Base-by-base conservation (phyloP, 2,113 vertebrate species). In the Tetraodon nigroviridis region DNA sequence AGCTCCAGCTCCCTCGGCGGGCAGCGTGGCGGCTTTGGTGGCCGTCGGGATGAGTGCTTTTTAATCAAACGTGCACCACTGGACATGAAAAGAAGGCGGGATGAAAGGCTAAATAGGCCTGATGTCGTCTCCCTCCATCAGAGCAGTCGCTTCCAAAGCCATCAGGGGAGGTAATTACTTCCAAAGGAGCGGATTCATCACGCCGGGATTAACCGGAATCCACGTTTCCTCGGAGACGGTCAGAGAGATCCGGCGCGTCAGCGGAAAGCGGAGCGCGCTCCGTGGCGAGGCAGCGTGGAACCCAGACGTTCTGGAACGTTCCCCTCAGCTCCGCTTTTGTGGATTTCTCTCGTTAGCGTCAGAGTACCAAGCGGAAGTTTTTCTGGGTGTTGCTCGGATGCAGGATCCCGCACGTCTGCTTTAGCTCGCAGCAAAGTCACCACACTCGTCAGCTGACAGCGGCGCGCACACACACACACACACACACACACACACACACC, bases 111-210 rank as follows among this genome's bases (percentile, higher is more conserved):
- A 75, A 51, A 41, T 58, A 66, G 76, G 57, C 72, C 72, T 12
- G 45, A 62, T 70, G 73, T 78, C 67, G 75, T 78, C 81, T 69
- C 76, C 80, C 79, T 80, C 76, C 53, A 80, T 83, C 78, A 51
- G 68, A 61, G 69, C 78, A 71, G 79, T 77, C 73, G 55, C 57
- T 77, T 83, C 83, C 79, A 69, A 81, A 81, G 75, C 61, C 69
- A 80, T 82, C 72, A 77, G 61, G 70, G 79, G 80, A 87, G 82
- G 83, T 87, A 85, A 87, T 87, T 83, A 86, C 60, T 63, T 82
- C 80, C 77, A 77, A 72, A 80, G 78, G 80, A 87, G 80, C 41
- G 12, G 56, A 71, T 84, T 77, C 80, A 78, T 75, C 83, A 74
- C 73, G 59, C 37, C 19, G 59, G 79, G 82, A 88, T 87, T 86